Evolutionary conservation across 2,797 vertebrate species (phyloP).

Genomic region (Microctenopoma stevenorrisi): DNA sequence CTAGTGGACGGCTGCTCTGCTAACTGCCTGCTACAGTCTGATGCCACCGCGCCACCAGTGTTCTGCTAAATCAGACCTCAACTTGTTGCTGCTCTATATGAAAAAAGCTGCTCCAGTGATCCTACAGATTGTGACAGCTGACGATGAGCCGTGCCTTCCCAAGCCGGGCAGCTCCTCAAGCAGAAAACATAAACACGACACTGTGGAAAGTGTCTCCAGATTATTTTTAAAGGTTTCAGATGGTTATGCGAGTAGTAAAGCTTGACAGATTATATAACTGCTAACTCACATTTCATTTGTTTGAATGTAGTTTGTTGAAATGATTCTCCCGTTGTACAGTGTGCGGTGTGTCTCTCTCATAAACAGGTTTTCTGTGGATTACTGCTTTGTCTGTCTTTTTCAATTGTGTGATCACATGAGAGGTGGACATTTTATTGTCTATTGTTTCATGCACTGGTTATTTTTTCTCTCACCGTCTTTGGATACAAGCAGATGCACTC

Average conservation of each 20-base stretch:
- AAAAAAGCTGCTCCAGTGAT: constrained; percentile 40
- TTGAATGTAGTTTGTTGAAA: neutral
- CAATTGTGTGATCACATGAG: constrained; percentile 2
- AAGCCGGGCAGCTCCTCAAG: constrained; percentile 49
- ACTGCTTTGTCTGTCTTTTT: neutral
- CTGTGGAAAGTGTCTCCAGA: constrained; percentile 44
- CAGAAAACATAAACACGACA: constrained; percentile 50
- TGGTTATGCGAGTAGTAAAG: constrained; percentile 21
- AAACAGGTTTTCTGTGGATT: neutral
- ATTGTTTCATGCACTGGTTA: neutral
- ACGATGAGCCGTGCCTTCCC: constrained; percentile 44
- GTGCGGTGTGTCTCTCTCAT: neutral
- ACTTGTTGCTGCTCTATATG: constrained; percentile 59
- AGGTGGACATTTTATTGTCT: neutral
- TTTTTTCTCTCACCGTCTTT: neutral
- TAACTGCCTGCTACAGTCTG: constrained; percentile 17
- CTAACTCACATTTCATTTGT: neutral
- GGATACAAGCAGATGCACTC: constrained; percentile 18
- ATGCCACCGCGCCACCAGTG: constrained; percentile 3
- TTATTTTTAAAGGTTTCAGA: constrained; percentile 39
- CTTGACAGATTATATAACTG: constrained; percentile 21
- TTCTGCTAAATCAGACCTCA: constrained; percentile 24
- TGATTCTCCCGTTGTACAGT: neutral
- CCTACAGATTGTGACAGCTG: constrained; percentile 66
- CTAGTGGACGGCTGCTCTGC: constrained; percentile 22